Evolutionary conservation across 2,797 vertebrate genomes (phyloP).

Genomic region (Tympanoctomys barrerae): DNA sequence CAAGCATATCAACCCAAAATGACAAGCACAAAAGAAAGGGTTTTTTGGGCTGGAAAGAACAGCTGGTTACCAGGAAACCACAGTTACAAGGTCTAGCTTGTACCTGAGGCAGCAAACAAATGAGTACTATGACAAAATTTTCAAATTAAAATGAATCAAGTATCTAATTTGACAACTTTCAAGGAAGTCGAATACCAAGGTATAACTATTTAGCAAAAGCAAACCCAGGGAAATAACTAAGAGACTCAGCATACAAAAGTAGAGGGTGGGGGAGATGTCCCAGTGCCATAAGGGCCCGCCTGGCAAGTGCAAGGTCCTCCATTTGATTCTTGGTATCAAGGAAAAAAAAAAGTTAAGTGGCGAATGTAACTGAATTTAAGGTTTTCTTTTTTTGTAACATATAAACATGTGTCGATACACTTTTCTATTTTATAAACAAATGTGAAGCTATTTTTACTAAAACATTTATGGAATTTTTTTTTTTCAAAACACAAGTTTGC

Average conservation of each 20-base stretch:
- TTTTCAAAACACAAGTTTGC: constrained; percentile 33
- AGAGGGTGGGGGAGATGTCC: too few species aligned
- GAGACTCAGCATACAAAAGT: not conserved
- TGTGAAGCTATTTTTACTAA: constrained; percentile 28
- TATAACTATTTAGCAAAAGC: not conserved
- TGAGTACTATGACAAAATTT: not conserved
- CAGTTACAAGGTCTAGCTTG: not conserved
- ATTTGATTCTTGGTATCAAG: too few species aligned
- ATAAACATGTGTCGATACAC: not conserved
- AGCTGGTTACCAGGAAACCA: not conserved
- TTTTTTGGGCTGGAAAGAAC: not conserved
- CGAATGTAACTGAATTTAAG: not conserved
- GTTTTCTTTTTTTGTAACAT: constrained; percentile 11
- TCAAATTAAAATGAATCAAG: not conserved
- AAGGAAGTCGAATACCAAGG: not conserved
- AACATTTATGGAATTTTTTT: constrained; percentile 21
- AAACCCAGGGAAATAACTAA: not conserved
- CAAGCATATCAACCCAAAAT: not conserved
- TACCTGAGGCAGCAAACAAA: not conserved
- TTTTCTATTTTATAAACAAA: not conserved
- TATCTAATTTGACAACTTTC: not conserved
- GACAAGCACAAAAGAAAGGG: not conserved
- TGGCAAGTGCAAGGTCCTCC: too few species aligned
- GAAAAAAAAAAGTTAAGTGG: not conserved
- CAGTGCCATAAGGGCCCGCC: too few species aligned